Evolutionary conservation across 2,797 vertebrate species (phyloP), one percentile per base, ranked within the genome.

Genomic region (Triplophysa yarkandensis): DNA sequence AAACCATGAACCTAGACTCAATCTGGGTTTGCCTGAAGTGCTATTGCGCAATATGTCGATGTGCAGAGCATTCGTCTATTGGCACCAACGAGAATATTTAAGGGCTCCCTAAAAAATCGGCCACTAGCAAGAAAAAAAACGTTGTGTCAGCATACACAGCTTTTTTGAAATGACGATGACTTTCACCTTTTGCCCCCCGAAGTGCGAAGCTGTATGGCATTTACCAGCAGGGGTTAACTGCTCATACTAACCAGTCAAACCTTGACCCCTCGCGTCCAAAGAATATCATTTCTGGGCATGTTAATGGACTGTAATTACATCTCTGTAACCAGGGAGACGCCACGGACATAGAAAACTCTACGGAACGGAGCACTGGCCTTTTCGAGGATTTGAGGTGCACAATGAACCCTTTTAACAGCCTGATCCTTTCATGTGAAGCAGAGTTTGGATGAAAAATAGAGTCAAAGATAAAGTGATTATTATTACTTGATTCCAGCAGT

Each of bases 321-420:
- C 46, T 28, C 30, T 76, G 39, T 55, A 63, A 41, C 43, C 46
- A 60, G 10, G 23, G 39, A 50, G 32, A 61, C 10, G 6, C 10
- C 27, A 52, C 52, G 17, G 9, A n/a, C 32, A 28, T 10, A 48
- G 21, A 36, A 14, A 55, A 71, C 84, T 80, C 54, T 77, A 72
- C 63, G 60, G 11, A 61, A 50, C 2, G 1, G 3, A 43, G 43
- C 4, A 14, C 23, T 11, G 54, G 36, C 43, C 55, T 25, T 71
- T 46, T 67, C 76, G 62, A 68, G 58, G 74, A 78, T 79, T 64
- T 76, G 14, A 66, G 36, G 6, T 4, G 60, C 52, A 46, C 74
- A 2, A 25, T 3, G 44, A 81, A 82, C 83, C 67, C 82, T 85
- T 86, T 88, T 79, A 81, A 71, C 80, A 80, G 58, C 83, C 80